Percentiles rank a stretch among this genome's conserved stretches.
These are phyloP conservation scores for Micrasema longulum DNA, from an alignment of 1,140 invertebrate genomes.

Conservation along the genomic window DNA sequence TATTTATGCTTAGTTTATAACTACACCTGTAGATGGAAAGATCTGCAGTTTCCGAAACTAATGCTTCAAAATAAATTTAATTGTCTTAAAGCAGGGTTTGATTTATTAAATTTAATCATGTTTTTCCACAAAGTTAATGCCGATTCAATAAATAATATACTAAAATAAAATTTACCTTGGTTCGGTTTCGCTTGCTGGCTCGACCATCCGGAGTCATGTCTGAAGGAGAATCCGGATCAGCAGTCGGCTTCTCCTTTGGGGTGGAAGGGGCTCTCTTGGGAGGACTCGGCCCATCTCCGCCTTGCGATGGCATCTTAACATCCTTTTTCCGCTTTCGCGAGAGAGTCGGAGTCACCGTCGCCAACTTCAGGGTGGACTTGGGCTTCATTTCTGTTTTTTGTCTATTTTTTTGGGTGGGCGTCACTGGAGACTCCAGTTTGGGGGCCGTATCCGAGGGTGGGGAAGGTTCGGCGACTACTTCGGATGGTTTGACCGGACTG, in stretches of 20 bases:
- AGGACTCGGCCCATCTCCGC: conserved; percentile 58
- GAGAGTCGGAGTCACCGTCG: conserved; percentile 66
- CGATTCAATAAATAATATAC: too few relatives aligned
- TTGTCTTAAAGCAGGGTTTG: too few relatives aligned
- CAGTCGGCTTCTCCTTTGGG: conserved; percentile 54
- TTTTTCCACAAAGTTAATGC: too few relatives aligned
- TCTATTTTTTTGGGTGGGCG: conserved; percentile 38
- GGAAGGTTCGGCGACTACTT: conserved; percentile 13
- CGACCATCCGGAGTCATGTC: conserved; percentile 59
- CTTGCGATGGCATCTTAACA: conserved; percentile 59
- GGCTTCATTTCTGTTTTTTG: conserved; percentile 57
- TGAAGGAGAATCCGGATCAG: conserved; percentile 27
- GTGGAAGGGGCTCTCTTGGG: conserved; percentile 59
- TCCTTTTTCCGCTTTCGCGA: conserved; percentile 64
- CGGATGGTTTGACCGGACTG: conserved; percentile 35
- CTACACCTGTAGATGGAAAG: too few relatives aligned
- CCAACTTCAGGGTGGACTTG: conserved; percentile 67
- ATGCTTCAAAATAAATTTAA: too few relatives aligned
- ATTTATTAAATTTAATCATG: too few relatives aligned
- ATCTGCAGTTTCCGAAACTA: too few relatives aligned
- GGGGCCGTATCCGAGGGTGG: background rate
- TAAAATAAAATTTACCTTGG: conserved; percentile 62
- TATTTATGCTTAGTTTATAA: too few relatives aligned
- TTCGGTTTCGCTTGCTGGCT: conserved; percentile 64
- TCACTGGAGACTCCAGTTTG: background rate